Evolutionary conservation across 1,140 invertebrate genomes (phyloP).

Genomic region (Yoshiicerus persimilis): DNA sequence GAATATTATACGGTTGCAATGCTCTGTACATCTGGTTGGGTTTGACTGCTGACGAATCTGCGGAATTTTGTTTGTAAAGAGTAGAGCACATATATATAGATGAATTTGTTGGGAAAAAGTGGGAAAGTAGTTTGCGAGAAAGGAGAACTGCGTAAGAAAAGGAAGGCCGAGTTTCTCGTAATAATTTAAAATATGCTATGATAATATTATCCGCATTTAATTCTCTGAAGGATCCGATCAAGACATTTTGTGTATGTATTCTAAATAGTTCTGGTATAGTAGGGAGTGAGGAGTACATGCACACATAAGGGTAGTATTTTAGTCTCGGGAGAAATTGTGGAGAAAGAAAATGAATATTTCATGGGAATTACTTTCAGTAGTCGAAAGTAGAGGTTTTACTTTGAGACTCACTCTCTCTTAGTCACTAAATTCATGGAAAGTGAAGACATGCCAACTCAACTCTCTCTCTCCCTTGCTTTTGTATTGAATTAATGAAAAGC

Average conservation of each 20-base stretch:
- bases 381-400: not conserved
- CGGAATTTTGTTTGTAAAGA: not conserved
- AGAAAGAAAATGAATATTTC: conserved; percentile 15
- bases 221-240: conserved; percentile 4
- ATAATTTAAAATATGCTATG: not conserved
- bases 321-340: not conserved
- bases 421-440: not conserved
- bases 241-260: no score
- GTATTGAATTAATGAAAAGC: conserved; percentile 17
- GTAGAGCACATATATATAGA: not conserved
- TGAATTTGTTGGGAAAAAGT: not conserved
- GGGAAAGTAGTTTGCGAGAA: not conserved
- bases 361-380: not conserved
- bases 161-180: not conserved
- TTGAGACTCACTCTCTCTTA: not conserved
- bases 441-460: not conserved
- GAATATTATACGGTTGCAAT: no score
- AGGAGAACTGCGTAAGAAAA: not conserved
- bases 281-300: not conserved
- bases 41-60: not conserved
- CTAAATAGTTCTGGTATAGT: not conserved
- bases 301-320: not conserved
- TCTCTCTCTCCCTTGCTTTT: not conserved
- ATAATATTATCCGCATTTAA: not conserved
- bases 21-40: no score